Base-by-base conservation (phyloP, 1,140 invertebrate genomes). In the Luehdorfia chinensis region DNA sequence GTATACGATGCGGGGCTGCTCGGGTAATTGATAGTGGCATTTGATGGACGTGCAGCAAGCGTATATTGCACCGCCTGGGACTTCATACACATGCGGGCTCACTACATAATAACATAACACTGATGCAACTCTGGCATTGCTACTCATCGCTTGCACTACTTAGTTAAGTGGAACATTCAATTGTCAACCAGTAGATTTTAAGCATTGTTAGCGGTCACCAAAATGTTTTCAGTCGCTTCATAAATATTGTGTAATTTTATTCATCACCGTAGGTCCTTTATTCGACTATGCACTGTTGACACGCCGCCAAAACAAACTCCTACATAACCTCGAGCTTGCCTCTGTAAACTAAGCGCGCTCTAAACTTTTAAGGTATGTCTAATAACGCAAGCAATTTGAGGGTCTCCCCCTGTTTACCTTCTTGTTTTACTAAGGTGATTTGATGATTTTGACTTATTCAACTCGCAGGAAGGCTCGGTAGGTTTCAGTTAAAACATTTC, bases 361-460 rank as follows among this genome's bases (percentile, higher is more conserved):
- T 76, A 80, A 85, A 84, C 74, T 84, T 85, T 84, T 76, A 71
- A 80, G 77, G 74, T 61, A 57, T 66, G 72, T 62, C 62, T 85
- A 81, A 84, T 84, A 84, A 84, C 62, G 66, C 75, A 70, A 76
- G 75, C 74, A 78, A 79, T 84, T 81, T 78, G 68, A 48, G 72
- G 81, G 76, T 67, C 70, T 61, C 71, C 71, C 70, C 67, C 63
- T 84, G 71, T 81, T 85, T 85, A 59, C 73, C 67, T 71, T 70
- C 68, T 78, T 71, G 66, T 62, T 77, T 76, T 68, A 64, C 65
- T 66, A 59, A 76, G 74, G 69, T 78, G 75, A 84, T 85, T 85
- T 83, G 78, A 83, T 85, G 77, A 85, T 81, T 84, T 76, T 76
- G 74, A 83, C 76, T 83, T 73, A 80, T 80, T 81, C 63, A 75